Conservation (phyloP, 2,113 vertebrate genomes). For the Turnix velox region DNA sequence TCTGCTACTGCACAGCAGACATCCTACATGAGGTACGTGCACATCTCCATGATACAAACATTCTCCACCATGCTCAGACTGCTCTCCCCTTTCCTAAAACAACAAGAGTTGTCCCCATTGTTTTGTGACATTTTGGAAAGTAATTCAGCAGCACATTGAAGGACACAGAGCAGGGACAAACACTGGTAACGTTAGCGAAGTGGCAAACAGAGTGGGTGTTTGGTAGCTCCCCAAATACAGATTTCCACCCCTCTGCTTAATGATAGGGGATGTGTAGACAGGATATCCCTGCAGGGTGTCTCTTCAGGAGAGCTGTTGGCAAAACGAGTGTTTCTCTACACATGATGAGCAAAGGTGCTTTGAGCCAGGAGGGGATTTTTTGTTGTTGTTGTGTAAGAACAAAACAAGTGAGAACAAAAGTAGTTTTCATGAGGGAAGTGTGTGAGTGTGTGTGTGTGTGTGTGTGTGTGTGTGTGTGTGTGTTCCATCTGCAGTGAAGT, state of each 20-base stretch:
- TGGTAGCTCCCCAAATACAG: background rate
- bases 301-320: background rate
- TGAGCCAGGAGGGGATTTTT: background rate
- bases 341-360: background rate
- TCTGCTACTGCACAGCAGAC: background rate
- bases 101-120: background rate
- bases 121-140: constrained; percentile 11
- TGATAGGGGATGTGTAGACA: background rate
- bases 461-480: background rate
- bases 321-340: background rate
- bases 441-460: background rate
- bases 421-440: background rate
- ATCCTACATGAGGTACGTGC: constrained; percentile 19
- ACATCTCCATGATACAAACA: background rate
- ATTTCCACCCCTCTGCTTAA: background rate
- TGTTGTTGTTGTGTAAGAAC: constrained; percentile 16
- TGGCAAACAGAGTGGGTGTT: background rate
- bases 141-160: background rate
- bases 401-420: constrained; percentile 25
- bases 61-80: background rate
- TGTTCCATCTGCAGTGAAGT: background rate
- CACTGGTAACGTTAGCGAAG: background rate
- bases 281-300: constrained; percentile 31
- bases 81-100: background rate
- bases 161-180: constrained; percentile 3